Percentiles rank a stretch among this genome's conserved stretches.
phyloP scores from a whole-genome alignment of 2,797 vertebrate species.

The Falco concolor region DNA sequence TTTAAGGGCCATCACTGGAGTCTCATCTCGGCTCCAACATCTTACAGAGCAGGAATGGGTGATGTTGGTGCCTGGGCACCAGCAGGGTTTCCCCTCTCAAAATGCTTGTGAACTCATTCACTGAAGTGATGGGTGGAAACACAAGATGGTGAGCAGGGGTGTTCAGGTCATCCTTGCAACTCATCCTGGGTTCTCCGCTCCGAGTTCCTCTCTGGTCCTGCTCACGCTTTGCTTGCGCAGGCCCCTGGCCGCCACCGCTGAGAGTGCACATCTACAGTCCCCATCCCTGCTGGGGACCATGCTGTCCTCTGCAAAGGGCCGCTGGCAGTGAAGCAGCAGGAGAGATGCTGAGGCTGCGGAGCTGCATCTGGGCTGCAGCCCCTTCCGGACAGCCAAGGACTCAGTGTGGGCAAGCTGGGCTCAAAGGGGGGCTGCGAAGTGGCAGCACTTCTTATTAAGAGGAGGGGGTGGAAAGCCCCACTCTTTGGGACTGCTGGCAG shows the following conservation, averaged over 20 bases:
- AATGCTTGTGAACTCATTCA: background rate
- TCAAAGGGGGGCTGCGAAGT: background rate
- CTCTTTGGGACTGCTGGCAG: background rate
- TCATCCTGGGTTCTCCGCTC: background rate
- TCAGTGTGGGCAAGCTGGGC: background rate
- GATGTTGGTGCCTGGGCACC: background rate
- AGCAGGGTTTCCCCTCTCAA: background rate
- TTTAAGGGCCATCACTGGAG: background rate
- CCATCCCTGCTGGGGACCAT: background rate
- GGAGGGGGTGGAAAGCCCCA: background rate
- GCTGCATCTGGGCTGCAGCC: background rate
- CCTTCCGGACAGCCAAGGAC: background rate
- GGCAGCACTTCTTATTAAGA: background rate
- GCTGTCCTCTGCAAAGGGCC: background rate
- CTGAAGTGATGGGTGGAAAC: background rate
- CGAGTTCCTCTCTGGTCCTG: background rate
- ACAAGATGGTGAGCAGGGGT: background rate
- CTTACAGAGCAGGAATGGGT: background rate
- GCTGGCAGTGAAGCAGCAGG: background rate
- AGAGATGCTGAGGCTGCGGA: background rate
- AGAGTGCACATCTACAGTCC: fast-evolving
- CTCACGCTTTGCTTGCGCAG: background rate
- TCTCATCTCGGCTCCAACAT: background rate
- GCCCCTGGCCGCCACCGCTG: fast-evolving
- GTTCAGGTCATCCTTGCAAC: background rate